Base-by-base conservation (phyloP, 64 coral and sea anemone genomes). In the Stichodactyla mertensii region DNA sequence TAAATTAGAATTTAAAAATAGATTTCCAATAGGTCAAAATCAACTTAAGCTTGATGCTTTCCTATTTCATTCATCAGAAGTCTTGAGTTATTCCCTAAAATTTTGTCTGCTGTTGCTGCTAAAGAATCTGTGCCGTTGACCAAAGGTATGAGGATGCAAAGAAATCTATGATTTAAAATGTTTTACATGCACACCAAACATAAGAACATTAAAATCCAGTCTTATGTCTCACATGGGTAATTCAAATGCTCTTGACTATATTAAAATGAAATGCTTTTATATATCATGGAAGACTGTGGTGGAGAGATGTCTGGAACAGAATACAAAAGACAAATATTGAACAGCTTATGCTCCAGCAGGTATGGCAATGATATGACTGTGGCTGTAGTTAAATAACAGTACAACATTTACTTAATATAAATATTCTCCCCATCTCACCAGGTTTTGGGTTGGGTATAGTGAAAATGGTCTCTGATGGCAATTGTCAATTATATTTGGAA, bases 241-340 rank as follows among this genome's bases (percentile, higher is more conserved):
- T 45, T 45, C 36, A 45, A 45, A 45, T 45, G 36, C 62, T n/a
- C 62, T 22, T 66, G 62, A 5, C 22, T n/a, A 66, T 66, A 66
- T 66, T 66, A 22, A 66, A 66, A 66, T 66, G 19, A 66, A 66
- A 66, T 66, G 4, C 12, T 77, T 88, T 52, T 45, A 51, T 64
- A 52, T 82, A 4, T 27, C 1, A 51, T 55, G 69, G 55, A 61
- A 93, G 91, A 93, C 27, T 78, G 87, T 82, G 71, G 91, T 67
- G 91, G 91, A 78, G 94, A 96, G 83, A 96, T 96, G 91, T 83
- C 91, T 74, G 94, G 94, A 16, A 59, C 82, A 54, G 94, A 96
- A 83, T 96, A 96, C 86, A 92, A 89, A 77, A 90, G 85, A 84
- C 94, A 96, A 36, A 80, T 96, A 54, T 87, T 96, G 2, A 96